A percentile compares a stretch with the other conserved stretches of the same genome.
Conservation (phyloP, 1,140 invertebrate genomes). For the Choristoneura fumiferana region DNA sequence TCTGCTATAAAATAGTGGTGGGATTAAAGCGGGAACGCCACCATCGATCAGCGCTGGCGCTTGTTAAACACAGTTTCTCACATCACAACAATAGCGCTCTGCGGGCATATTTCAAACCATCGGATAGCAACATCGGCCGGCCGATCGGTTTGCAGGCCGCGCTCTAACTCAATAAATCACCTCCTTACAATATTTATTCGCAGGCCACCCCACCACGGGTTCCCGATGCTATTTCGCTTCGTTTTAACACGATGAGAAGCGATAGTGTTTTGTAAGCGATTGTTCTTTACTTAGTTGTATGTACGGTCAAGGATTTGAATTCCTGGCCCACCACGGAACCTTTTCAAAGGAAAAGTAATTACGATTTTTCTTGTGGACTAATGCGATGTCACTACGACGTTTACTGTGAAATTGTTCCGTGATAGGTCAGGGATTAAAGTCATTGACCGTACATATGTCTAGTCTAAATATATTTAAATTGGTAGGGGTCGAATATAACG, state of each 20-base stretch:
- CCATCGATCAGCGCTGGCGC: constrained; percentile 67
- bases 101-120: constrained; percentile 72
- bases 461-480: no score
- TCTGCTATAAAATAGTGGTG: constrained; percentile 60
- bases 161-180: constrained; percentile 69
- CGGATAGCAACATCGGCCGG: constrained; percentile 61
- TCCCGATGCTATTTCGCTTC: constrained; percentile 29
- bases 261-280: background rate
- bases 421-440: no score
- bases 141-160: constrained; percentile 46
- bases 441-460: no score
- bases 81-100: constrained; percentile 68
- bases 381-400: no score
- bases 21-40: constrained; percentile 39
- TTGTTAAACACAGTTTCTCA: constrained; percentile 76
- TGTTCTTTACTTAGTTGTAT: no score
- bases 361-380: no score
- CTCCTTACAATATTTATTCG: constrained; percentile 74
- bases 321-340: no score
- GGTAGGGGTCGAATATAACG: no score
- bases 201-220: constrained; percentile 44
- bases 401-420: no score
- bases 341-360: no score
- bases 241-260: constrained; percentile 4
- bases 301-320: no score